A percentile compares a stretch with the other conserved stretches of the same genome.
These are phyloP conservation scores for Acleris holmiana DNA, from an alignment of 2,888 invertebrate genomes.

Conservation along the genomic window DNA sequence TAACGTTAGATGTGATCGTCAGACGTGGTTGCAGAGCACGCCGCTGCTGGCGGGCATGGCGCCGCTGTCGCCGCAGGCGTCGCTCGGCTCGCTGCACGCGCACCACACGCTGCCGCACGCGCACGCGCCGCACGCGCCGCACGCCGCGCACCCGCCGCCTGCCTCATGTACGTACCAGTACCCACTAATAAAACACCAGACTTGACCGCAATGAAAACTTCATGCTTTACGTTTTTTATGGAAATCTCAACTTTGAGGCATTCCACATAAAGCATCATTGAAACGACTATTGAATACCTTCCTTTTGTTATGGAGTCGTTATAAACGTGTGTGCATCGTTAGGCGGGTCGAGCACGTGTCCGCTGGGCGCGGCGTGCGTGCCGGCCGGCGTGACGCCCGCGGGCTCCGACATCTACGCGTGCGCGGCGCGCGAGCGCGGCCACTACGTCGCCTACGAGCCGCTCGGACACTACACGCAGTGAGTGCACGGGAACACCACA, in stretches of 20 bases:
- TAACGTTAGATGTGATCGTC: too few species aligned
- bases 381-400: constrained; percentile 42
- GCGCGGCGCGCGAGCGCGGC: constrained; percentile 73
- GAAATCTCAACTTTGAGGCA: too few species aligned
- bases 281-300: too few species aligned
- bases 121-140: constrained; percentile 42
- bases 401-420: constrained; percentile 73
- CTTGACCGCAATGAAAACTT: too few species aligned
- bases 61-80: constrained; percentile 73
- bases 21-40: constrained; percentile 61
- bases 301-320: background rate
- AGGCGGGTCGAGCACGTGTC: constrained; percentile 65
- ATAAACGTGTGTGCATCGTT: constrained; percentile 8
- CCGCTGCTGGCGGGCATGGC: constrained; percentile 72
- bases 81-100: constrained; percentile 58
- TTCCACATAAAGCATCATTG: too few species aligned
- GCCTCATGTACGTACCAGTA: constrained; percentile 59
- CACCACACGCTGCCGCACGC: constrained; percentile 50
- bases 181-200: too few species aligned
- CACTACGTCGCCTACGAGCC: constrained; percentile 82
- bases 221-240: too few species aligned
- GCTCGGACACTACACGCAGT: constrained; percentile 78
- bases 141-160: constrained; percentile 50
- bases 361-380: constrained; percentile 64
- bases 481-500: constrained; percentile 44